Evolutionary conservation across 2,888 invertebrate genomes (phyloP), one percentile per base, ranked within the genome.

Genomic region (Monochamus alternatus): DNA sequence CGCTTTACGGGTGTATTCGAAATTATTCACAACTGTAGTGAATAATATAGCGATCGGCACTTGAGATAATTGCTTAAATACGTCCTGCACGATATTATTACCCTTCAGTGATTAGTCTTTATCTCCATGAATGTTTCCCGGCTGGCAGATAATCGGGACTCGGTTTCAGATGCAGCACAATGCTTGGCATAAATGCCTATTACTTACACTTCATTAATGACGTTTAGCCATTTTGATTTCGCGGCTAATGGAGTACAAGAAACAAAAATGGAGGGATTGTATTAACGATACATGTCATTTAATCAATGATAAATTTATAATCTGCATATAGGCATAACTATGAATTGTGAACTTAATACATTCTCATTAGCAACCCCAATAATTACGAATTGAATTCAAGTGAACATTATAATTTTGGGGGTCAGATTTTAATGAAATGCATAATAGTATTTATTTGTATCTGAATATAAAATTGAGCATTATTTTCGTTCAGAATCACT

Each of bases 171-270:
- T 67, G 67, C 52, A 67, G 62, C 44, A 62, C 38, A 62, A 51
- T 67, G 62, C 73, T 73, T 60, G 32, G 60, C 67, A 51, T 67
- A 73, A 65, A 60, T 62, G 66, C 44, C 73, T 60, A 67, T 67
- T 73, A 73, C 67, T 73, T 60, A 73, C 67, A 73, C 63, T 67
- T 55, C 63, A 73, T 73, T 67, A 73, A 62, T 30, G 52, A 59
- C 60, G 44, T 62, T 67, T 63, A 60, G 65, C 67, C 73, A 52
- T 73, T 66, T 60, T 52, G 69, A 69, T 30, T 69, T 69, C 59
- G 59, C 30, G 51, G 43, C 60, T 31, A 60, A 60, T 55, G 59
- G 47, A 47, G 47, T 30, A 68, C 44, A 47, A 8, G 30, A 14
- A 64, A 64, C 38, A 47, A 64, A 60, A 47, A 64, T 63, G 10